Evolutionary conservation across 2,113 vertebrate species (phyloP), one percentile per base, ranked within the genome.

Genomic region (Brevimyrus niger): DNA sequence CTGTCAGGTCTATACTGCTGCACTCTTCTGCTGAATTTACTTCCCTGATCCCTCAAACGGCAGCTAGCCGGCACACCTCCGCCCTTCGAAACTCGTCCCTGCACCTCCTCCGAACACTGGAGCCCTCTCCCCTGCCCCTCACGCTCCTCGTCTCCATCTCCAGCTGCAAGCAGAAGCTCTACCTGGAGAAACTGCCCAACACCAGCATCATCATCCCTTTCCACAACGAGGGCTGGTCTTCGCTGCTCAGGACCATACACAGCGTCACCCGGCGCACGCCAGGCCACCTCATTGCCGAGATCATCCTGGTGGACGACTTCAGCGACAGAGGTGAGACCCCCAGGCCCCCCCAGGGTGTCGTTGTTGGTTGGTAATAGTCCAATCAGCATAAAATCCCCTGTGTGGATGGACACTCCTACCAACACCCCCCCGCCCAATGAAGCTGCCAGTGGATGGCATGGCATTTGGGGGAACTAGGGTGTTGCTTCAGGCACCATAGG

Each of bases 181-280:
- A 98, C 91, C 91, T 96, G 91, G 95, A 97, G 92, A 94, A 93
- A 10, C 96, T 98, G 0, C 97, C 97, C 0, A 97, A 97, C 95
- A 97, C 97, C 65, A 98, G 97, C 4, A 95, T 98, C 93, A 97
- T 98, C 83, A 97, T 98, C 89, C 97, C 97, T 0, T 98, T 98
- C 95, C 97, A 98, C 94, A 98, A 98, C 0, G 97, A 98, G 82
- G 97, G 97, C 27, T 98, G 97, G 97, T 97, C 97, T 3, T 97
- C 97, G 0, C 97, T 98, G 23, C 96, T 98, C 4, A 95, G 97
- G 13, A 98, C 97, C 0, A 96, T 98, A 19, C 97, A 98, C 94
- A 97, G 97, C 2, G 93, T 98, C 58, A 94, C 97, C 5, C 96
- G 95, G 92, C 97, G 97, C 86, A 97, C 97, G 0, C 97, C 97